phyloP scores from a whole-genome alignment of 64 coral and sea anemone species.

The Platygyra sinensis region DNA sequence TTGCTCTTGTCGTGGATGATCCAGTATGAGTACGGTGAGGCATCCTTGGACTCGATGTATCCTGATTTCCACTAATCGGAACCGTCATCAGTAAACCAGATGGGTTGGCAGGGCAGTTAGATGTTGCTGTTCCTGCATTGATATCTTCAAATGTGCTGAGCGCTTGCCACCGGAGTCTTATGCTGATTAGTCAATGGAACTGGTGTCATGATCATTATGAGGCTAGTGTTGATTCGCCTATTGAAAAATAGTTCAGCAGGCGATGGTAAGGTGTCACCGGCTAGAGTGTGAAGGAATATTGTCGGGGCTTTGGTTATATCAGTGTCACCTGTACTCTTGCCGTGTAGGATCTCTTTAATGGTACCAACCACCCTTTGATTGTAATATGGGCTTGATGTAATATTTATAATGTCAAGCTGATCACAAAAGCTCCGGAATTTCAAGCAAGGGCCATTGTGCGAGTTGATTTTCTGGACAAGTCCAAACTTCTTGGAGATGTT shows the following conservation, averaged over 20 bases:
- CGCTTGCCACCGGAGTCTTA: too few relatives aligned
- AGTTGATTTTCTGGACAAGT: conserved; percentile 63
- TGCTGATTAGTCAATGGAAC: conserved; percentile 46
- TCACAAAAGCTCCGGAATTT: conserved; percentile 45
- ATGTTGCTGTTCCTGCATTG: conserved; percentile 41
- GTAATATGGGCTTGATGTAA: conserved; percentile 68
- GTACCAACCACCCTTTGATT: too few relatives aligned
- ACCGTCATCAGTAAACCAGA: conserved; percentile 46
- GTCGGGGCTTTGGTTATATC: conserved; percentile 55
- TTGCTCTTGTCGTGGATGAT: conserved; percentile 41
- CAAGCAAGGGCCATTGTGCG: conserved; percentile 73
- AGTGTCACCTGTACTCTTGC: conserved; percentile 40
- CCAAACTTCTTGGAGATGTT: conserved; percentile 67
- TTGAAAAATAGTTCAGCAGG: conserved; percentile 53
- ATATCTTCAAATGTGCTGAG: conserved; percentile 38
- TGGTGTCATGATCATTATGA: too few relatives aligned
- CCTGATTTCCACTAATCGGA: conserved; percentile 36
- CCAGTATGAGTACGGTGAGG: conserved; percentile 50
- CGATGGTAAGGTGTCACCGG: conserved; percentile 50
- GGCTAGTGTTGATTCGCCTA: conserved; percentile 56
- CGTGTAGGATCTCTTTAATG: too few relatives aligned
- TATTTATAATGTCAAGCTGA: conserved; percentile 49
- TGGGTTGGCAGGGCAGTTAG: conserved; percentile 14
- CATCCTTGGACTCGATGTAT: conserved; percentile 10
- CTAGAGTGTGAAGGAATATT: conserved; percentile 57